phyloP scores from a whole-genome alignment of 2,888 invertebrate species.

The Diaphora mendica region DNA sequence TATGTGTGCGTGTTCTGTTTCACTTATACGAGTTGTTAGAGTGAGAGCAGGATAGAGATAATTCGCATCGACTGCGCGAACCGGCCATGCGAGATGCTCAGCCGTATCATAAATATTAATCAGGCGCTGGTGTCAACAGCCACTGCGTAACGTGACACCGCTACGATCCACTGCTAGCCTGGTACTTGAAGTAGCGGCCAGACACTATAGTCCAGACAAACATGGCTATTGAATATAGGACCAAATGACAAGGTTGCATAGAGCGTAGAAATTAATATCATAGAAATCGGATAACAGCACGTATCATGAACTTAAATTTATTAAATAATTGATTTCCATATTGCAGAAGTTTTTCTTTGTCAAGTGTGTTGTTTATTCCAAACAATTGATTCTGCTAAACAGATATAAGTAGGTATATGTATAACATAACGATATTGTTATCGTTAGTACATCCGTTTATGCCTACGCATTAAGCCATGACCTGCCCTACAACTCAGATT shows the following conservation, averaged over 20 bases:
- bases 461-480: constrained; percentile 82
- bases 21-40: constrained; percentile 49
- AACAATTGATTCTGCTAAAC: constrained; percentile 49
- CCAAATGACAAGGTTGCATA: constrained; percentile 45
- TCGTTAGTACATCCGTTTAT: constrained; percentile 81
- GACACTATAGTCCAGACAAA: constrained; percentile 66
- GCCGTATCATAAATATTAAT: constrained; percentile 87
- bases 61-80: constrained; percentile 81
- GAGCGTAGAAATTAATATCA: constrained; percentile 27
- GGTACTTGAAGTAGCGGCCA: constrained; percentile 73
- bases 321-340: constrained; percentile 21
- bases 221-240: constrained; percentile 52
- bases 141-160: constrained; percentile 86
- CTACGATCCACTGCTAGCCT: constrained; percentile 81
- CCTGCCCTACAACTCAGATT: constrained; percentile 79
- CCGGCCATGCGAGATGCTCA: constrained; percentile 86
- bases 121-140: constrained; percentile 87
- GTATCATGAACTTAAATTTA: constrained; percentile 1
- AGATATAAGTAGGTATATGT: constrained; percentile 42
- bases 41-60: constrained; percentile 75
- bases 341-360: constrained; percentile 38
- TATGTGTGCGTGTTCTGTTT: constrained; percentile 67
- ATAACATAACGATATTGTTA: constrained; percentile 70
- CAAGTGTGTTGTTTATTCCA: constrained; percentile 47
- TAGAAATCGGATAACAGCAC: constrained; percentile 17